Evolutionary conservation across 2,888 invertebrate species (phyloP).

Genomic region (Anagyrus pseudococci): DNA sequence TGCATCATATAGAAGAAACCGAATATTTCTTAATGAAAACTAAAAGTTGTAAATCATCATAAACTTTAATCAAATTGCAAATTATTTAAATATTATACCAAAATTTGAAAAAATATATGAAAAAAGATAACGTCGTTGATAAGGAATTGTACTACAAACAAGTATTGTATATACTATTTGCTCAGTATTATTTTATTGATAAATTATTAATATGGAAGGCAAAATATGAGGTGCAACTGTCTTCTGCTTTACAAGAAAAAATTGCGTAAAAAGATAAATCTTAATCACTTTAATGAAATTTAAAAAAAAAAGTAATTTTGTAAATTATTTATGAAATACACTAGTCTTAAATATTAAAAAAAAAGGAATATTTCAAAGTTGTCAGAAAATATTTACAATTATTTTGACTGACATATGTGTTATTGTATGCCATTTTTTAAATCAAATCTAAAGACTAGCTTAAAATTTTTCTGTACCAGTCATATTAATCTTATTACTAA

Average conservation of each 20-base stretch:
- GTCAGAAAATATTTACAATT: conserved; percentile 8
- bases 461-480: conserved; percentile 6
- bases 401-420: conserved; percentile 5
- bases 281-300: no score
- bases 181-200: conserved; percentile 34
- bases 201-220: conserved; percentile 20
- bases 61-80: no score
- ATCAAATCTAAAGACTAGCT: conserved; percentile 9
- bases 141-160: conserved; percentile 7
- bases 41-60: no score
- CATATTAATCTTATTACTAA: neutral
- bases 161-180: conserved; percentile 33
- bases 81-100: no score
- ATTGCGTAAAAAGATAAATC: no score
- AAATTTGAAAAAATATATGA: no score
- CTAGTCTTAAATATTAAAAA: conserved; percentile 27
- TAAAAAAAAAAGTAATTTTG: conserved; percentile 1
- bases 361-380: conserved; percentile 17
- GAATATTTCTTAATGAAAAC: no score
- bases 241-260: no score
- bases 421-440: conserved; percentile 16
- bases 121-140: neutral
- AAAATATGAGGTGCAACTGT: no score
- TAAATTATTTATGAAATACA: conserved; percentile 34
- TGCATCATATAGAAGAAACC: no score